Evolutionary conservation across 1,140 invertebrate genomes (phyloP).

Genomic region (Andrena cerasifolii): DNA sequence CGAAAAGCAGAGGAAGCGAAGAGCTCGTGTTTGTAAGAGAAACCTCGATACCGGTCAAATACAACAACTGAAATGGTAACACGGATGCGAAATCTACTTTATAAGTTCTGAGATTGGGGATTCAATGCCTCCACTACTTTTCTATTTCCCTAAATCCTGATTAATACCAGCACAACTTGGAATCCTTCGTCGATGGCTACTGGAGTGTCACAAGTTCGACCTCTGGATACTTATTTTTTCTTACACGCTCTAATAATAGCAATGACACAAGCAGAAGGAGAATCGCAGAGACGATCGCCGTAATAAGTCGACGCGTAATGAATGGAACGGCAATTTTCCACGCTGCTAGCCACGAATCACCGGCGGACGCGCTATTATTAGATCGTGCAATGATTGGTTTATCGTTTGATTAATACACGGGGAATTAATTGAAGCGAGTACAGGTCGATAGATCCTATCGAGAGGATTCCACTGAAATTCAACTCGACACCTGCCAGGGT

Average conservation of each 20-base stretch:
- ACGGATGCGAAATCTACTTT: too few relatives aligned
- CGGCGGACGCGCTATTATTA: slow-evolving; percentile 31
- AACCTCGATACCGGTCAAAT: too few relatives aligned
- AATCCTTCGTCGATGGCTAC: too few relatives aligned
- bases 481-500: not conserved
- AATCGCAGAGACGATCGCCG: not conserved
- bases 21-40: not conserved
- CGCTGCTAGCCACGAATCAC: slow-evolving; percentile 13
- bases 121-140: too few relatives aligned
- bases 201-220: not conserved
- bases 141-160: too few relatives aligned
- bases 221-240: not conserved
- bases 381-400: not conserved
- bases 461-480: too few relatives aligned
- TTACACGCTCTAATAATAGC: slow-evolving; percentile 30
- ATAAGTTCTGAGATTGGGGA: too few relatives aligned
- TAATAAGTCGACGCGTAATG: slow-evolving; percentile 1
- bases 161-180: too few relatives aligned
- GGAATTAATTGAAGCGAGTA: not conserved
- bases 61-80: too few relatives aligned
- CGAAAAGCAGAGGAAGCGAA: not conserved
- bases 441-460: not conserved
- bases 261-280: not conserved
- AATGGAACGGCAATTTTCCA: slow-evolving; percentile 37
- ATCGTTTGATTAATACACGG: not conserved